A percentile compares a stretch with the other conserved stretches of the same genome.
Evolutionary conservation across 2,113 vertebrate genomes (phyloP).

Genomic region (Anseranas semipalmata): DNA sequence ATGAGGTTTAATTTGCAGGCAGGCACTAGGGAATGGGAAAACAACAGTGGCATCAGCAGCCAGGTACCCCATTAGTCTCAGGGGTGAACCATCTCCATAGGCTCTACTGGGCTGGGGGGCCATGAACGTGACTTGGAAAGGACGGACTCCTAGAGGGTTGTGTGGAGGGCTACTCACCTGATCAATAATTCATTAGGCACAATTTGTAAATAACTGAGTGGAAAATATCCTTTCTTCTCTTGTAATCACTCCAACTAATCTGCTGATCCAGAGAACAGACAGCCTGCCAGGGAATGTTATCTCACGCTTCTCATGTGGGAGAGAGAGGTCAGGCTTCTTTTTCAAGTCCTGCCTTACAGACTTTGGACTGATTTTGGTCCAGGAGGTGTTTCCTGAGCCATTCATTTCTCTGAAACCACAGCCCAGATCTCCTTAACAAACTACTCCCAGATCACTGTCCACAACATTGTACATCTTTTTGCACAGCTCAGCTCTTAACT

Average conservation of each 20-base stretch:
- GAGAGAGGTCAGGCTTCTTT: slow-evolving; percentile 17
- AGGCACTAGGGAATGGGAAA: neutral
- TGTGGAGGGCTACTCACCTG: neutral
- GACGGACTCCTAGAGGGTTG: neutral
- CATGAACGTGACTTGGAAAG: neutral
- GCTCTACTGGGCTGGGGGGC: neutral
- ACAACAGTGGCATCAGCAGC: neutral
- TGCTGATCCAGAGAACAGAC: slow-evolving; percentile 36
- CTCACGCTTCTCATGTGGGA: neutral
- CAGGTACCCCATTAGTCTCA: neutral
- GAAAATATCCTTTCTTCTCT: slow-evolving; percentile 52
- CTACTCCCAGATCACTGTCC: neutral
- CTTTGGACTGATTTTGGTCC: neutral
- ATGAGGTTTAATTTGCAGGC: neutral
- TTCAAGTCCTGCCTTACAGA: neutral
- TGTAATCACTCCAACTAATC: slow-evolving; percentile 42
- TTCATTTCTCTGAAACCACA: neutral
- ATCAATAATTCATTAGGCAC: slow-evolving; percentile 49
- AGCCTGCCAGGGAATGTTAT: slow-evolving; percentile 8
- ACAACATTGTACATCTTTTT: neutral
- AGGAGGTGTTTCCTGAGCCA: neutral
- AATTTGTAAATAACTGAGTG: slow-evolving; percentile 45
- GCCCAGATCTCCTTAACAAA: neutral
- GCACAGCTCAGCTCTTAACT: neutral
- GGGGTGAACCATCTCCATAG: neutral